Conservation (phyloP, 2,113 vertebrate species). For the Equus quagga region DNA sequence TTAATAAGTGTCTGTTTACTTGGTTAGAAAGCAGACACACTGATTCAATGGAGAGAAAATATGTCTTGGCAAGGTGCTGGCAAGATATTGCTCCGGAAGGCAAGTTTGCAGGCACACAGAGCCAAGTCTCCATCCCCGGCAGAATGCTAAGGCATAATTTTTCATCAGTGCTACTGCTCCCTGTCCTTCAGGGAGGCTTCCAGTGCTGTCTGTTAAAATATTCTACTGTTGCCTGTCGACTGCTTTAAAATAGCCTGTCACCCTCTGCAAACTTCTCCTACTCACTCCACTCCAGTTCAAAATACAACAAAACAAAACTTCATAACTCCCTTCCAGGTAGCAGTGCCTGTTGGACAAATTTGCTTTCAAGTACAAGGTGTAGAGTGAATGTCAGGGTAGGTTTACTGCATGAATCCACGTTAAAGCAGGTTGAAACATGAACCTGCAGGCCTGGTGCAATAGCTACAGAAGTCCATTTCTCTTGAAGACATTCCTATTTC, state of each 20-base stretch:
- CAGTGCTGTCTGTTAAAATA: fast-evolving
- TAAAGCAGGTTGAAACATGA: fast-evolving
- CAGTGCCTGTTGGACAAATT: too few relatives aligned
- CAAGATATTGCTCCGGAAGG: neutral
- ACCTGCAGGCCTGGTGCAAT: fast-evolving
- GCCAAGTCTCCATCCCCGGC: fast-evolving
- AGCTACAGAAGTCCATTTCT: fast-evolving
- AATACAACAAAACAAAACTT: neutral
- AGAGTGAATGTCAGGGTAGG: too few relatives aligned
- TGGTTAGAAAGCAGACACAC: neutral
- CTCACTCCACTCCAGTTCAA: neutral
- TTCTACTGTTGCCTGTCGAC: fast-evolving
- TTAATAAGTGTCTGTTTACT: neutral
- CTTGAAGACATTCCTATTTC: neutral
- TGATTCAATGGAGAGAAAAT: fast-evolving
- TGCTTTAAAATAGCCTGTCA: too few relatives aligned
- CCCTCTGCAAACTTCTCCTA: fast-evolving
- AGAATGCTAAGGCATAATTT: fast-evolving
- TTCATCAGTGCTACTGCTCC: fast-evolving
- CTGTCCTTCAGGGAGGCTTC: fast-evolving
- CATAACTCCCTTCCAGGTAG: neutral
- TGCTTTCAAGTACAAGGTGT: fast-evolving
- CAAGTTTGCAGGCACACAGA: fast-evolving
- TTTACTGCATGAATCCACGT: fast-evolving
- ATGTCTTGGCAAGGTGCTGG: fast-evolving